These are phyloP conservation scores for Chaetodon auriga DNA, from an alignment of 2,113 vertebrate species.

Conservation along the genomic window DNA sequence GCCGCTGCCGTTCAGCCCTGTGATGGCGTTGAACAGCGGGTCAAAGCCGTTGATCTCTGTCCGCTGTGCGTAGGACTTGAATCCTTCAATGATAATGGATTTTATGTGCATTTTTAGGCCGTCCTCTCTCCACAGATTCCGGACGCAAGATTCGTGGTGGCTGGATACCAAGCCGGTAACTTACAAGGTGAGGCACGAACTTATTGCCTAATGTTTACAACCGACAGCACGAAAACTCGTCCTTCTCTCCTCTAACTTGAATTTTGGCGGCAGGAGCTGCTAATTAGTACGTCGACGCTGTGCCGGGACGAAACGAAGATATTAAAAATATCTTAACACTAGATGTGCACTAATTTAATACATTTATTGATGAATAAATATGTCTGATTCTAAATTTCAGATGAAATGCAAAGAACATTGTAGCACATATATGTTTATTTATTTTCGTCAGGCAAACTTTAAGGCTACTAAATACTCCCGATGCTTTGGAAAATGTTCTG, in stretches of 20 bases:
- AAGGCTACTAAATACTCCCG: neutral
- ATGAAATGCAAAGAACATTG: accelerated
- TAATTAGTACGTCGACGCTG: neutral
- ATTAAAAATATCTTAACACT: neutral
- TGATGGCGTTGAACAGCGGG: slow-evolving; percentile 96
- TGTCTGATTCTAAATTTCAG: accelerated
- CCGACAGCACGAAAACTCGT: neutral
- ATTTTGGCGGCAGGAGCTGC: slow-evolving; percentile 83
- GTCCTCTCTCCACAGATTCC: neutral
- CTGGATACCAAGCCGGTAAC: neutral
- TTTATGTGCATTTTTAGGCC: slow-evolving; percentile 91
- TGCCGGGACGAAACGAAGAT: slow-evolving; percentile 14
- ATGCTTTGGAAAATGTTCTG: neutral
- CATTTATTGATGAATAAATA: accelerated
- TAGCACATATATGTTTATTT: neutral
- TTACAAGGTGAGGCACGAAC: neutral
- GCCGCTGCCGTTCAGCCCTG: slow-evolving; percentile 96
- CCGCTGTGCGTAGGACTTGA: slow-evolving; percentile 96
- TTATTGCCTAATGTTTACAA: slow-evolving; percentile 37
- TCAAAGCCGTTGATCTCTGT: slow-evolving; percentile 94
- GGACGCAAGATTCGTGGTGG: neutral
- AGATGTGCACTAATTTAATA: neutral
- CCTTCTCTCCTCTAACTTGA: slow-evolving; percentile 67
- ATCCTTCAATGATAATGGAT: slow-evolving; percentile 93
- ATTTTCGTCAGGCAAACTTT: slow-evolving; percentile 54